Base-by-base conservation (phyloP, 2,888 invertebrate species). In the Cinara cedri region DNA sequence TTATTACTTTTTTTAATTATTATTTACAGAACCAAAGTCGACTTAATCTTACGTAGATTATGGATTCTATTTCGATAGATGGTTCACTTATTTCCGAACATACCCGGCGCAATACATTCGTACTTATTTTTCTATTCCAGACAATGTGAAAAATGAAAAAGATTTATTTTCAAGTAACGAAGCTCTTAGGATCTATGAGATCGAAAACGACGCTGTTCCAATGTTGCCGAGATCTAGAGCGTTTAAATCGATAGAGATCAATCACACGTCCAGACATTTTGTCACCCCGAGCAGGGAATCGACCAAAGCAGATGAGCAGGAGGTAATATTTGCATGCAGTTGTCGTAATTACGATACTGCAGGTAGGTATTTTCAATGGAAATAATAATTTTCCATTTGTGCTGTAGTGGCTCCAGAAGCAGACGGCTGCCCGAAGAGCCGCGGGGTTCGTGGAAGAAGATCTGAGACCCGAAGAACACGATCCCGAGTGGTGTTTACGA, bases 261-360 rank as follows among this genome's bases (percentile, higher is more conserved):
- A 87, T 46, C 94, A 94, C 84, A 93, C 94, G 0, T 89, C 90
- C 13, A 87, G 95, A 78, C 88, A 88, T 26, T 94, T 96, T 85
- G 92, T 93, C 1, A 95, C 95, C 1, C 95, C 95, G 0, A 91
- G 91, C 72, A 87, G 95, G 81, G 93, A 94, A 85, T 93, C 93
- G 0, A 87, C 88, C 70, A 87, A 88, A 19, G 86, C 87, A 0
- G 90, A 92, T 84, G 95, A 95, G 85, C 89, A 92, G 83, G 90
- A 92, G 86, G 90, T 88, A 55, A 51, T 34, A 4, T 34, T 34
- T 6, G 6, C 34, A 34, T 6, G 34, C 6, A n/a, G n/a, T n/a
- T n/a, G n/a, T n/a, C n/a, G n/a, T n/a, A n/a, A n/a, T 34, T 34
- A 3, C 34, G 34, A 34, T n/a, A n/a, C n/a, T n/a, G n/a, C n/a